A percentile compares a stretch with the other conserved stretches of the same genome.
Conservation (phyloP, 2,113 vertebrate species). For the Cyprinodon variegatus region DNA sequence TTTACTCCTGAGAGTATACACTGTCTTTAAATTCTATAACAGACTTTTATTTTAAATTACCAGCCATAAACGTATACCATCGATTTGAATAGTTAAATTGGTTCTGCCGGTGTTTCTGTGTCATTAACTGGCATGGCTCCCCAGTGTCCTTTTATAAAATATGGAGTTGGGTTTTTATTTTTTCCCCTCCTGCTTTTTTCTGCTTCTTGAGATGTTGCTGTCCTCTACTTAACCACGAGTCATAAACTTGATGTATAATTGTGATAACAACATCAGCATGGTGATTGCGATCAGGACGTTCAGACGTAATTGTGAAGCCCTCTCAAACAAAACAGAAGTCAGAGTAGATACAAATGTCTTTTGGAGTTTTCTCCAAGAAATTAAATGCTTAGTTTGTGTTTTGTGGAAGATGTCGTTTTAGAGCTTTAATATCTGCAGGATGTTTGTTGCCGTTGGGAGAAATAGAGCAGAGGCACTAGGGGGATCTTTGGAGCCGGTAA, state of each 20-base stretch:
- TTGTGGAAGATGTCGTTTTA: background rate
- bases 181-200: slow-evolving; percentile 1
- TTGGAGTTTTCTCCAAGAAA: background rate
- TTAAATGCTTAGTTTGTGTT: background rate
- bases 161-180: slow-evolving; percentile 18
- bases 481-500: background rate
- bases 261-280: slow-evolving; percentile 39
- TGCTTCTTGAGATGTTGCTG: slow-evolving; percentile 9
- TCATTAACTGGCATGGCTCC: slow-evolving; percentile 38
- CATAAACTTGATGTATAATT: slow-evolving; percentile 41
- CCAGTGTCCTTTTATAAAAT: slow-evolving; percentile 32
- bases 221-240: slow-evolving; percentile 17
- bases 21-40: slow-evolving; percentile 3
- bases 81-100: slow-evolving; percentile 32
- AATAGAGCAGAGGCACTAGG: background rate
- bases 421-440: slow-evolving; percentile 2
- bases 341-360: background rate
- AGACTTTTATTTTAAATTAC: slow-evolving; percentile 27
- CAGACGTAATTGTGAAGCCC: slow-evolving; percentile 3
- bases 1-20: background rate
- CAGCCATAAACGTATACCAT: slow-evolving; percentile 28
- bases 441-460: slow-evolving; percentile 6
- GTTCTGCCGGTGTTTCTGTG: slow-evolving; percentile 16
- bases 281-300: slow-evolving; percentile 27
- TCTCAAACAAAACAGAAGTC: slow-evolving; percentile 25